Base-by-base conservation (phyloP, 1,140 invertebrate genomes). In the Drosophila biarmipes region DNA sequence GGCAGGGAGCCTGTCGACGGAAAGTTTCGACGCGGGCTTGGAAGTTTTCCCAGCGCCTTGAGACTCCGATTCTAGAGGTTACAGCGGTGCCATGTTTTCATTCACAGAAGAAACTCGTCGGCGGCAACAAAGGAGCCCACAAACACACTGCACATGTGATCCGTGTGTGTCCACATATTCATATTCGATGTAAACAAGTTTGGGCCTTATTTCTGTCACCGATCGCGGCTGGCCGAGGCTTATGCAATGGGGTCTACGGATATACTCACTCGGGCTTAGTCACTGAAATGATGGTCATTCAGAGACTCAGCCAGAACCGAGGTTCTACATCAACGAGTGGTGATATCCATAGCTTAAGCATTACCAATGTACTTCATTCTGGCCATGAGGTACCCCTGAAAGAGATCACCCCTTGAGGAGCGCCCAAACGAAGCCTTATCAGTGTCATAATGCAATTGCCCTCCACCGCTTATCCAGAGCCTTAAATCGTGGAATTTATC, bases 61-160 rank as follows among this genome's bases (percentile, higher is more conserved):
- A 85, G 68, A 48, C 34, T 77, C 62, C 35, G 34, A 86, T 85
- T 84, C 80, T 84, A 84, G 66, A 86, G 81, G 77, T 84, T 79
- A 69, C 56, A 40, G 38, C 24, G 38, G 11, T 0, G 38, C 48
- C 64, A 54, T 75, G 59, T 57, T 69, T 45, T 69, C 66, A 69
- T 69, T 69, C 63, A 69, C 67, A 72, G 58, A 72, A 71, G 53
- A 71, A 49, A 58, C 35, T 15, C 31, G n/a, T 24, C 46, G 21
- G 19, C 29, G 34, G 8, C 62, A 29, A 40, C 24, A 54, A 67
- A 63, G 35, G 43, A 34, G 37, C 37, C 42, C 37, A 29, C 43
- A 66, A 51, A 40, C 29, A 49, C 49, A 61, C 31, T 43, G 7
- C 12, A 15, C 27, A 42, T 14, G 27, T 52, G 63, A 53, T 45